A percentile compares a stretch with the other conserved stretches of the same genome.
These are phyloP conservation scores for Caenorhabditis panamensis DNA, from an alignment of 2,888 invertebrate genomes.

Conservation along the genomic window DNA sequence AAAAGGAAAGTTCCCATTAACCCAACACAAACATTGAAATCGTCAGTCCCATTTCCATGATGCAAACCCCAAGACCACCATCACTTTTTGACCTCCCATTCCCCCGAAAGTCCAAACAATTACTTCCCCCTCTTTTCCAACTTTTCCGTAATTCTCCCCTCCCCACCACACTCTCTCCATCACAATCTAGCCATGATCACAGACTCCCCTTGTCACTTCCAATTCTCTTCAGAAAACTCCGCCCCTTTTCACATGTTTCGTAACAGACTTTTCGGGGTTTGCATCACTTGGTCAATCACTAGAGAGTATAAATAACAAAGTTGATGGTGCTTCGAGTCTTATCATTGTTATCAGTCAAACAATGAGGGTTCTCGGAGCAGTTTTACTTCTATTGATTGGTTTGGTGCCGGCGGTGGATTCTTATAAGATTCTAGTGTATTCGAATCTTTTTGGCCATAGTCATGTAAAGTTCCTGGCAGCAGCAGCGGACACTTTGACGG, in stretches of 20 bases:
- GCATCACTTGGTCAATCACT: too few species aligned
- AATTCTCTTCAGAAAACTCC: slow-evolving; percentile 12
- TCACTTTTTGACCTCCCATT: background rate
- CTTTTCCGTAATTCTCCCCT: background rate
- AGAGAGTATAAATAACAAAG: too few species aligned
- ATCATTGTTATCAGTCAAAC: slow-evolving; percentile 39
- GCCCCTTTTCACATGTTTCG: background rate
- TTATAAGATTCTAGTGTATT: slow-evolving; percentile 64
- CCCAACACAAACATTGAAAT: too few species aligned
- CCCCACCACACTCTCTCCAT: background rate
- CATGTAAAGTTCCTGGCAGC: slow-evolving; percentile 61
- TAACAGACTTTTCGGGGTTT: too few species aligned
- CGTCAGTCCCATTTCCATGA: too few species aligned
- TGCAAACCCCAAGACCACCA: too few species aligned
- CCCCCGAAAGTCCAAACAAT: too few species aligned
- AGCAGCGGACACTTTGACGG: slow-evolving; percentile 60
- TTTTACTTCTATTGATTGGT: background rate
- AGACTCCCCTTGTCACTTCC: background rate
- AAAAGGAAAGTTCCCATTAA: background rate
- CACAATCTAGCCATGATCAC: background rate
- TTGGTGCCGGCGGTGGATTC: slow-evolving; percentile 11
- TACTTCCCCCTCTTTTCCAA: too few species aligned
- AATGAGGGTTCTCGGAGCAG: too few species aligned
- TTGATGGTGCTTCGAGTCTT: too few species aligned
- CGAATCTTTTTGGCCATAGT: slow-evolving; percentile 65